Evolutionary conservation across 2,797 vertebrate species (phyloP).

Genomic region (Babyrousa celebensis): DNA sequence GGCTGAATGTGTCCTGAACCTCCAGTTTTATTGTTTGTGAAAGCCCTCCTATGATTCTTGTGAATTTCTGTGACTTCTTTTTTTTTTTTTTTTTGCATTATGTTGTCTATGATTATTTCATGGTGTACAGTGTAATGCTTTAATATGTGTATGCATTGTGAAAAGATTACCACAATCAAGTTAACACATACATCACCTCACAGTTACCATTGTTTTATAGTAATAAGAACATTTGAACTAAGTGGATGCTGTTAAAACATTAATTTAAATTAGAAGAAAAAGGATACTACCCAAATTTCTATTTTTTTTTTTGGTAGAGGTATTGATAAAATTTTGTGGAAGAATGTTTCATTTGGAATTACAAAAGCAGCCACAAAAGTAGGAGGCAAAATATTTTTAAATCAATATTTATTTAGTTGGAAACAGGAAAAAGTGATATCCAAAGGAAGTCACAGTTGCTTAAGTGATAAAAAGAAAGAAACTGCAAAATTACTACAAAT

Average conservation of each 20-base stretch:
- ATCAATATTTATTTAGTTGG: constrained; percentile 27
- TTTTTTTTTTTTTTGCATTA: background rate
- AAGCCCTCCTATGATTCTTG: background rate
- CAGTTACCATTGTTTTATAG: background rate
- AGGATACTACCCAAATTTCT: background rate
- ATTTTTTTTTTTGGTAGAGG: constrained; percentile 35
- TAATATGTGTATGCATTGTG: background rate
- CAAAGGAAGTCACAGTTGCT: background rate
- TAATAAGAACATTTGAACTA: background rate
- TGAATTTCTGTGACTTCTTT: background rate
- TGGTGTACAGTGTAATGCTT: background rate
- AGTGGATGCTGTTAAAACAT: background rate
- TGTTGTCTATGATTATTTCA: background rate
- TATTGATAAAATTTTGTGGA: constrained; percentile 6
- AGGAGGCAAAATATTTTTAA: background rate
- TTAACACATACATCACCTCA: background rate
- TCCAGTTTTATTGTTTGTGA: background rate
- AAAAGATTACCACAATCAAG: background rate
- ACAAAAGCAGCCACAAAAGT: background rate
- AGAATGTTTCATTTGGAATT: constrained; percentile 46
- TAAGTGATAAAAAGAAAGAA: background rate
- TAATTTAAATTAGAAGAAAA: constrained; percentile 29
- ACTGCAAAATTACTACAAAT: background rate
- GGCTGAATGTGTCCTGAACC: background rate
- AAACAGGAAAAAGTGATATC: background rate